Base-by-base conservation (phyloP, 2,797 vertebrate species). In the Cuniculus paca region DNA sequence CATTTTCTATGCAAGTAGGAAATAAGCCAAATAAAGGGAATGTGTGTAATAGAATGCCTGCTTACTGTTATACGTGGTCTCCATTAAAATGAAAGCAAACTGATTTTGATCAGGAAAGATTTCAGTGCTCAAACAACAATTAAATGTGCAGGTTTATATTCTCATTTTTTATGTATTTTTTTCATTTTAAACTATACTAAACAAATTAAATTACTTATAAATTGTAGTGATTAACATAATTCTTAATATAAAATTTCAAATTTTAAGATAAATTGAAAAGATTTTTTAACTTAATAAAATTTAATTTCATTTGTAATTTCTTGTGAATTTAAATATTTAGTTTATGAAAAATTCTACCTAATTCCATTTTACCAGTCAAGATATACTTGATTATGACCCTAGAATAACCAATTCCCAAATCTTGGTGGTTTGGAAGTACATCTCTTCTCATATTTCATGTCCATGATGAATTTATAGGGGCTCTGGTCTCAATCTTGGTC, bases 101-200 rank as follows among this genome's bases (percentile, higher is more conserved):
- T 82, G 61, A 39, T 83, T 94, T 94, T 96, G 81, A 78, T 78
- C 20, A 45, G 88, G 58, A 77, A 81, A 81, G 10, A 79, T 75
- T 88, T 91, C 13, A 36, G 7, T 91, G 85, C n/a, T 81, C 50
- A 42, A 75, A 22, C 34, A 75, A n/a, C 45, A 80, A n/a, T 70
- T 79, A 61, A 79, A 72, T 20, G 34, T 61, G 2, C n/a, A 95
- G 75, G 24, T 61, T 82, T 88, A 54, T 48, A 58, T 36, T 82
- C 61, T 91, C 26, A 39, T 72, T 88, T 63, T 56, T 87, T 68
- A 36, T 91, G 28, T 36, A 31, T 90, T 85, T 10, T 45, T 79
- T n/a, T 34, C 9, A 56, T 65, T 83, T 34, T 70, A 78, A 92
- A 78, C 24, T 70, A 52, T 79, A 48, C 34, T 84, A 78, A 83